Evolutionary conservation across 2,113 vertebrate genomes (phyloP).

Genomic region (Fulmarus glacialis): DNA sequence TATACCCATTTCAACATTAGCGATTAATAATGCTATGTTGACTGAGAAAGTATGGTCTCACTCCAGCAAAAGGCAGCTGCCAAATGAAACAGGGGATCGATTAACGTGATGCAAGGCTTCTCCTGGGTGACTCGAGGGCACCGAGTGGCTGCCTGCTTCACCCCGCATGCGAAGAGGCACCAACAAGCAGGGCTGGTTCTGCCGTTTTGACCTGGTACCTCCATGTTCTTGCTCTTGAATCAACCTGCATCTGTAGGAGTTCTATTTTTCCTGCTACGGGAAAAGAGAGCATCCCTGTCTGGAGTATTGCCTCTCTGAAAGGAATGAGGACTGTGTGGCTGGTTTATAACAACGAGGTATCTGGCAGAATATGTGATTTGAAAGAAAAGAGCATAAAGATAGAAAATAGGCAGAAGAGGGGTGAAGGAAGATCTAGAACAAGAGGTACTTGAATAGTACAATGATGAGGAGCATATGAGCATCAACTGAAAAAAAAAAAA

Average conservation of each 20-base stretch:
- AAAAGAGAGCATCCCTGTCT: neutral
- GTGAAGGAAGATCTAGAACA: neutral
- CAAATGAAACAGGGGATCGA: neutral
- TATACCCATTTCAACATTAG: neutral
- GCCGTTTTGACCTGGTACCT: neutral
- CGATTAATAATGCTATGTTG: neutral
- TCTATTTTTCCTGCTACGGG: neutral
- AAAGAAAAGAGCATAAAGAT: neutral
- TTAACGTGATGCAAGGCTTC: rapidly evolving
- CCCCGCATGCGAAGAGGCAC: neutral
- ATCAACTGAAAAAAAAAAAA: neutral
- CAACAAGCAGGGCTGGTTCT: neutral
- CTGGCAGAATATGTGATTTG: neutral
- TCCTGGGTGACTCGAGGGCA: neutral
- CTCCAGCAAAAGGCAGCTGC: neutral
- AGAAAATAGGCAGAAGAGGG: neutral
- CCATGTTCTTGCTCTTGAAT: neutral
- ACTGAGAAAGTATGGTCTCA: neutral
- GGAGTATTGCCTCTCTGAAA: neutral
- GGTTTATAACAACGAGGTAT: neutral
- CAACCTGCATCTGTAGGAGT: neutral
- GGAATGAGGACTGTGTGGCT: neutral
- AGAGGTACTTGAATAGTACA: neutral
- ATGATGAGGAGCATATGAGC: neutral
- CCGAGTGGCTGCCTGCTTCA: rapidly evolving